Evolutionary conservation across 30 jellyfish, hydroid and myxozoan genomes (phyloP).

Genomic region (Cassiopea andromeda): DNA sequence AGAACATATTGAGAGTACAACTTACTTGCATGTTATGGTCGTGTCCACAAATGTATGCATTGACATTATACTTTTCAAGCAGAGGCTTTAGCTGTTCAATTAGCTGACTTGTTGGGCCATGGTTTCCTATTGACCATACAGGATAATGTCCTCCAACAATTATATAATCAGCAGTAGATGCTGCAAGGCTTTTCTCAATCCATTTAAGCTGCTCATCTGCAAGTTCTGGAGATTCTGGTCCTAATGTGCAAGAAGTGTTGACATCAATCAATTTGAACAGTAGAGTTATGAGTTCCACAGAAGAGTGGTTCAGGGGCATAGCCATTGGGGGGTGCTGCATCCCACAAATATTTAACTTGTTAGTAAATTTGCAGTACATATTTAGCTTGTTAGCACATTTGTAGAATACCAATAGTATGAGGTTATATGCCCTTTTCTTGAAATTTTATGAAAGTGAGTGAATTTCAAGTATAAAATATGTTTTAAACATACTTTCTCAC

Average conservation of each 20-base stretch:
- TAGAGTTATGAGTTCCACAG: no score
- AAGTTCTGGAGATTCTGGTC: slow-evolving; percentile 57
- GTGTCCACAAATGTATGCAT: slow-evolving; percentile 93
- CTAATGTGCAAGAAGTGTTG: slow-evolving; percentile 17
- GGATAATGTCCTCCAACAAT: slow-evolving; percentile 98
- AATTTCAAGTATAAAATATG: no score
- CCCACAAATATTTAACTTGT: no score
- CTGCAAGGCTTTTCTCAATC: slow-evolving; percentile 74
- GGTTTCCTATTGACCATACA: slow-evolving; percentile 90
- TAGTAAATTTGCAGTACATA: no score
- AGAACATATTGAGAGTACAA: neutral
- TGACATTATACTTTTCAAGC: slow-evolving; percentile 80
- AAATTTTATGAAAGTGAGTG: no score
- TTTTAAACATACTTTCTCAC: no score
- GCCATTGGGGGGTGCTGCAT: no score
- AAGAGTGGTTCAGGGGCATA: no score
- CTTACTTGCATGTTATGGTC: slow-evolving; percentile 93
- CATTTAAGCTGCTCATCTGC: slow-evolving; percentile 81
- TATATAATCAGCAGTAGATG: slow-evolving; percentile 81
- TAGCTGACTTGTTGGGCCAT: slow-evolving; percentile 89
- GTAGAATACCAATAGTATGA: no score
- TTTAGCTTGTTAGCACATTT: no score
- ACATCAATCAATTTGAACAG: no score
- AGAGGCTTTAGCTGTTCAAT: slow-evolving; percentile 85
- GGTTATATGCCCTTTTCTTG: no score